Conservation (phyloP, 1,140 invertebrate genomes). For the Coboldia fuscipes region DNA sequence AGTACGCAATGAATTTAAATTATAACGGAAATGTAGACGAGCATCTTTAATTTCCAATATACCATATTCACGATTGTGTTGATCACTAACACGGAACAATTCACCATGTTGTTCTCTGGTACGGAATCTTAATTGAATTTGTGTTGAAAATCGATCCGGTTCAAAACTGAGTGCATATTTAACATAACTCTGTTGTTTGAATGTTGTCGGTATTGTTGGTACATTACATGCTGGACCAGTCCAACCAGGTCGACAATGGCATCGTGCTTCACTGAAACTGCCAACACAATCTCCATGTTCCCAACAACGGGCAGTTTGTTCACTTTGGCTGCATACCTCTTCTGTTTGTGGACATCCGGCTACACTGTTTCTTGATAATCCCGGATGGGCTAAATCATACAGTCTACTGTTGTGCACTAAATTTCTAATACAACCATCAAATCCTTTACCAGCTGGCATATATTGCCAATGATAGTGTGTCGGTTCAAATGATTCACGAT, state of each 20-base stretch:
- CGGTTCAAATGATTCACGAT: slow-evolving; percentile 68
- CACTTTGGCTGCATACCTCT: slow-evolving; percentile 61
- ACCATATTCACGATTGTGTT: slow-evolving; percentile 86
- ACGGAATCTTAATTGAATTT: slow-evolving; percentile 78
- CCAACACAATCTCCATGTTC: slow-evolving; percentile 88
- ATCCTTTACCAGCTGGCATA: slow-evolving; percentile 69
- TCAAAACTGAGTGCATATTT: slow-evolving; percentile 90
- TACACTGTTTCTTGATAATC: slow-evolving; percentile 58
- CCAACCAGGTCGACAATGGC: slow-evolving; percentile 82
- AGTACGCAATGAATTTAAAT: slow-evolving; percentile 72
- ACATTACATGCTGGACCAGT: slow-evolving; percentile 69
- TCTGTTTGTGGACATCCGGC: slow-evolving; percentile 81
- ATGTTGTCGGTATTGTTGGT: slow-evolving; percentile 67
- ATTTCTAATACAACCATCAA: slow-evolving; percentile 89
- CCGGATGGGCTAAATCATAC: slow-evolving; percentile 78
- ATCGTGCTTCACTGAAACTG: slow-evolving; percentile 65
- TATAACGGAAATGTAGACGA: slow-evolving; percentile 74
- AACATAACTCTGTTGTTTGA: slow-evolving; percentile 81
- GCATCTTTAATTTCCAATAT: slow-evolving; percentile 88
- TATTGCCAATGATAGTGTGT: slow-evolving; percentile 68
- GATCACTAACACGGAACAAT: slow-evolving; percentile 77
- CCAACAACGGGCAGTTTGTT: slow-evolving; percentile 62
- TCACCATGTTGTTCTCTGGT: slow-evolving; percentile 83
- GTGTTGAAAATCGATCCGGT: slow-evolving; percentile 75
- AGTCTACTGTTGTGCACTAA: slow-evolving; percentile 89